Percentiles rank a stretch among this genome's conserved stretches.
Conservation (phyloP, 2,113 vertebrate species). For the Dryoscopus gambensis region DNA sequence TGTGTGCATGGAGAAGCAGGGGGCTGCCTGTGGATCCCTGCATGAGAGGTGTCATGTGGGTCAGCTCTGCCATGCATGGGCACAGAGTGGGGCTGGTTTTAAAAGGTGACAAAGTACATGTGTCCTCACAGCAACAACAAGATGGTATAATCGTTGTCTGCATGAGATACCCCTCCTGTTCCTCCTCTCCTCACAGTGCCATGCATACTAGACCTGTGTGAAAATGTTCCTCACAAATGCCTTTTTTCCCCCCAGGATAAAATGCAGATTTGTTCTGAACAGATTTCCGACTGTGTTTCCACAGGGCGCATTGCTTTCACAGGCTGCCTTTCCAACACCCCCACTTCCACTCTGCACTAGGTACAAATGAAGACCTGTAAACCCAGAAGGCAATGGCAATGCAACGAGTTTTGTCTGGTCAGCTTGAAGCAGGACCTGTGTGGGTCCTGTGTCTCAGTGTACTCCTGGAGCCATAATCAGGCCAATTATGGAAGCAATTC, state of each 20-base stretch:
- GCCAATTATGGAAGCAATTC: neutral
- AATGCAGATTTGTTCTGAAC: neutral
- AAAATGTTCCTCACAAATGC: neutral
- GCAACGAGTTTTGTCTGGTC: neutral
- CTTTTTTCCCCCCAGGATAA: neutral
- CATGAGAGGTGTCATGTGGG: rapidly evolving
- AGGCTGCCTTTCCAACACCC: neutral
- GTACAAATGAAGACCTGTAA: neutral
- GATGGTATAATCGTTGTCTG: neutral
- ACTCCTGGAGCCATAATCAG: neutral
- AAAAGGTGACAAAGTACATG: neutral
- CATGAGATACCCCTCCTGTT: neutral
- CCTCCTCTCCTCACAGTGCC: neutral
- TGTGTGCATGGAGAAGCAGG: rapidly evolving
- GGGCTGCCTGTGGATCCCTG: neutral
- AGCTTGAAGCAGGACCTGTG: neutral
- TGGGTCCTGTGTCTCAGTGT: neutral
- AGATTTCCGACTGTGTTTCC: neutral
- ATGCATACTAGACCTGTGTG: neutral
- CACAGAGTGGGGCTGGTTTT: neutral
- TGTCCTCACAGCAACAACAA: neutral
- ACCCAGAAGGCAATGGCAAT: neutral
- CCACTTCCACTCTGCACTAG: neutral
- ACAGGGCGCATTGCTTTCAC: neutral
- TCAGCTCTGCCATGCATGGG: rapidly evolving